Percentiles rank a stretch among this genome's conserved stretches.
Evolutionary conservation across 2,113 vertebrate species (phyloP).

Genomic region (Xenopus laevis): DNA sequence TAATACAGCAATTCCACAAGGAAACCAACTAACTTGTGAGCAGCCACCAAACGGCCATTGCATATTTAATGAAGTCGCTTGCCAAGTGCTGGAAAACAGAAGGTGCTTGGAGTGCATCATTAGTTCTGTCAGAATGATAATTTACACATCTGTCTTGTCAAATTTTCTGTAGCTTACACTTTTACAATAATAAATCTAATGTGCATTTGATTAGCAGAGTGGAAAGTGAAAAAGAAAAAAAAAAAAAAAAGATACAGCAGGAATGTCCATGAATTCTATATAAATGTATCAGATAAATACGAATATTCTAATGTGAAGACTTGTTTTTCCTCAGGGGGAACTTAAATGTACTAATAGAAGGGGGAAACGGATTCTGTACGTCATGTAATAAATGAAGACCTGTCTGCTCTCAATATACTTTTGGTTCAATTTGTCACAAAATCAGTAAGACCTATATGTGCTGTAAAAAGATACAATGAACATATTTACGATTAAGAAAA

Average conservation of each 20-base stretch:
- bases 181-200: conserved; percentile 94
- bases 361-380: not conserved
- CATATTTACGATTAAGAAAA: no score
- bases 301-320: conserved; percentile 7
- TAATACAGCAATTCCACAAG: conserved; percentile 78
- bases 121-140: conserved; percentile 99
- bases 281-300: conserved; percentile 51
- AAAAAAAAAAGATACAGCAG: conserved; percentile 49
- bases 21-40: conserved; percentile 73
- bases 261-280: conserved; percentile 55
- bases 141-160: conserved; percentile 99
- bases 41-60: conserved; percentile 75
- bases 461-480: no score
- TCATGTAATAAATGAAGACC: not conserved
- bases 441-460: not conserved
- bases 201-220: conserved; percentile 78
- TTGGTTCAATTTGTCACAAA: no score
- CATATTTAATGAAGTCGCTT: conserved; percentile 80
- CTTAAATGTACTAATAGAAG: not conserved
- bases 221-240: conserved; percentile 52
- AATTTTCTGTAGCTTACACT: conserved; percentile 87
- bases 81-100: conserved; percentile 87
- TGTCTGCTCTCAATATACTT: no score
- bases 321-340: not conserved
- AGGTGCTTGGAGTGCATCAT: conserved; percentile 99